Conservation (phyloP, 2,888 invertebrate genomes). For the Chrysomela aeneicollis region DNA sequence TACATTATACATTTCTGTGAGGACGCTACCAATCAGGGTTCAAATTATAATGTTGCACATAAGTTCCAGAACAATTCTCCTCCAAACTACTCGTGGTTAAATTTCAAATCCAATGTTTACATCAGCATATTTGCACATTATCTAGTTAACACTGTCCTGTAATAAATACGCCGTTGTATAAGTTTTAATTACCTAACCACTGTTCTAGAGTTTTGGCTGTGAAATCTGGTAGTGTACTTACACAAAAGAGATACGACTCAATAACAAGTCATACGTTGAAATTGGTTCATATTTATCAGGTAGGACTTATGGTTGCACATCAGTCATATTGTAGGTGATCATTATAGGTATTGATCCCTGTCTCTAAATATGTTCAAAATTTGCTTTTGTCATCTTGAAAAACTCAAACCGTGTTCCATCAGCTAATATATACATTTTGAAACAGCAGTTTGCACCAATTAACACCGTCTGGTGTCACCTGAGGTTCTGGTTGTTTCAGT, state of each 20-base stretch:
- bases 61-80: conserved; percentile 19
- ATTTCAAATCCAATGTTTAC: conserved; percentile 22
- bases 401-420: too few species aligned
- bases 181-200: not conserved
- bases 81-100: conserved; percentile 19
- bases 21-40: conserved; percentile 18
- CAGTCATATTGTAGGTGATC: too few species aligned
- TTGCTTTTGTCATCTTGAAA: too few species aligned
- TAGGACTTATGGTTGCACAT: too few species aligned
- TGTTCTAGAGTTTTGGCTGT: not conserved
- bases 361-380: too few species aligned
- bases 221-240: not conserved
- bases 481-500: too few species aligned
- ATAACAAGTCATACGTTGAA: not conserved
- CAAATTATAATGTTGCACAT: conserved; percentile 17
- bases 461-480: too few species aligned
- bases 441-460: too few species aligned
- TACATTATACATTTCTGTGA: conserved; percentile 3
- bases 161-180: not conserved
- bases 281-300: too few species aligned
- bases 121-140: conserved; percentile 19
- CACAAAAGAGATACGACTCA: not conserved
- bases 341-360: too few species aligned
- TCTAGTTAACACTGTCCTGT: conserved; percentile 12
- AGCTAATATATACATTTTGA: too few species aligned